Evolutionary conservation across 2,888 invertebrate species (phyloP), one percentile per base, ranked within the genome.

Genomic region (Sclerodermus sp.): DNA sequence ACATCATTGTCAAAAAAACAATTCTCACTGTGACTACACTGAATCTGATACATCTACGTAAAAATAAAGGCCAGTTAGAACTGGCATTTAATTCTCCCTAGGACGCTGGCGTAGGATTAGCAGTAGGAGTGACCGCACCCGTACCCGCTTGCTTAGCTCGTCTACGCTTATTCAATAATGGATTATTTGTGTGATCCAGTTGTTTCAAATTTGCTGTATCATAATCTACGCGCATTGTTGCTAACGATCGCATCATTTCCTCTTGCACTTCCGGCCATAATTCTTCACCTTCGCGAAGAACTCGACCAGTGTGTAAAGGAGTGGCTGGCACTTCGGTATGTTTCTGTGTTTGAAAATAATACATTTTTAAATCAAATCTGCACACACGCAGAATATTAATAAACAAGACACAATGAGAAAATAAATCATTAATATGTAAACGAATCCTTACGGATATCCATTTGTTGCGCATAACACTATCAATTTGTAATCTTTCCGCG

Each of bases 241-340:
- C 96, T 59, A 99, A 81, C 0, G 97, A 96, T 58, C 96, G 87
- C 1, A 94, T 97, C 97, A 99, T 97, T 81, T 98, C 98, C 79
- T 98, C 98, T 81, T 97, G 96, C 4, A 98, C 95, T 71, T 98
- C 97, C 1, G 91, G 91, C 98, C 98, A 99, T 48, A 90, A 87
- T 62, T 94, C 94, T 60, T 90, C 91, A 43, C 93, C 91, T 78
- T 98, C 97, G 29, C 90, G 87, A 16, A 99, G 82, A 68, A 97
- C 87, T 47, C 90, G 84, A 51, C 92, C 87, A 0, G 98, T 97
- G 80, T 93, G 91, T 10, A 99, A 82, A 0, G 97, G 97, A 1
- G 98, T 99, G 71, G 92, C 91, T 0, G 98, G 98, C 5, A 98
- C 97, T 59, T 88, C 88, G 0, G 90, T 89, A 79, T 88, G 90